These are phyloP conservation scores for Salvator merianae DNA, from an alignment of 2,113 vertebrate species.

Conservation along the genomic window DNA sequence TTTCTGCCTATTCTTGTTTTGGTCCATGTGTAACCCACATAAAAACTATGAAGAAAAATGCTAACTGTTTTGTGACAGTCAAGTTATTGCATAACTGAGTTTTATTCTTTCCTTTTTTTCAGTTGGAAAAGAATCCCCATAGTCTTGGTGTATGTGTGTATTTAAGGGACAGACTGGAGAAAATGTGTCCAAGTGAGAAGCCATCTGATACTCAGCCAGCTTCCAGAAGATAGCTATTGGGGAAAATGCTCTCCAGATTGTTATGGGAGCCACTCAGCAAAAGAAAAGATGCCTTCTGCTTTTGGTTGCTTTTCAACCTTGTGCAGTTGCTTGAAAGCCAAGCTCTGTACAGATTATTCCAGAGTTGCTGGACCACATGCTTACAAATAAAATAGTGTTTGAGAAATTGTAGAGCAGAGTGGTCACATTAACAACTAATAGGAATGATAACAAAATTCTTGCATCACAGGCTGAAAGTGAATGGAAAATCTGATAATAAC, in stretches of 20 bases:
- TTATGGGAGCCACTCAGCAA: accelerated
- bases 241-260: background rate
- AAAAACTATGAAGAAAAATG: too few relatives aligned
- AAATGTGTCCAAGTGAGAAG: background rate
- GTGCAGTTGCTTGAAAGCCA: background rate
- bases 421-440: too few relatives aligned
- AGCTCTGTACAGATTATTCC: background rate
- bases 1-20: too few relatives aligned
- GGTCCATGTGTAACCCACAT: too few relatives aligned
- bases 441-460: too few relatives aligned
- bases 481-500: too few relatives aligned
- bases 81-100: background rate
- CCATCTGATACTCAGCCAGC: too few relatives aligned
- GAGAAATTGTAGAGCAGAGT: too few relatives aligned
- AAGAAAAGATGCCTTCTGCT: background rate
- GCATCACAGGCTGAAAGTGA: too few relatives aligned
- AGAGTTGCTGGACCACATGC: background rate
- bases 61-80: background rate
- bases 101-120: background rate
- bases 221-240: background rate
- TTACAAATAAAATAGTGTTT: background rate
- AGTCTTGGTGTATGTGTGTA: background rate
- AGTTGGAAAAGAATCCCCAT: background rate
- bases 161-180: background rate
- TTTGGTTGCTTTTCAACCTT: background rate